A percentile compares a stretch with the other conserved stretches of the same genome.
These are phyloP conservation scores for Ormyrus rosae DNA, from an alignment of 2,888 invertebrate species.

Conservation along the genomic window DNA sequence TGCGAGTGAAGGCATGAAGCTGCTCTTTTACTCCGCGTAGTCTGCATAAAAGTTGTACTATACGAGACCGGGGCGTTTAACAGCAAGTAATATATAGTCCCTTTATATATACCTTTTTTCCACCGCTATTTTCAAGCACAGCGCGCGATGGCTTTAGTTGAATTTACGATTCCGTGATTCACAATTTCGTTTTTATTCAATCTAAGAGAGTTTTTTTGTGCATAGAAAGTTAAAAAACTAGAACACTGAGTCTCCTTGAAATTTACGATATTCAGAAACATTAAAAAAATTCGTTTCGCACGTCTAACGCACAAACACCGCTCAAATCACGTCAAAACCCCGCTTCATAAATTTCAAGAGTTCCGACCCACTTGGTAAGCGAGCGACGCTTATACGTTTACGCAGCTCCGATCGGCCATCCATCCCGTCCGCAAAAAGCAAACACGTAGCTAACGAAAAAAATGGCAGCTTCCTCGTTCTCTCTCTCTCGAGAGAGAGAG, in stretches of 20 bases:
- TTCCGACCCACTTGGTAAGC: constrained; percentile 19
- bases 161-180: constrained; percentile 3
- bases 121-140: no score
- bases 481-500: neutral
- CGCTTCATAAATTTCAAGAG: constrained; percentile 24
- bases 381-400: neutral
- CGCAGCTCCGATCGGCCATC: no score
- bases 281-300: neutral
- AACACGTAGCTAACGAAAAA: no score
- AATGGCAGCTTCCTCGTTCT: neutral
- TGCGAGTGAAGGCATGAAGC: neutral
- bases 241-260: neutral
- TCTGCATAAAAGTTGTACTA: neutral
- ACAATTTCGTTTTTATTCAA: neutral
- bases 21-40: constrained; percentile 14
- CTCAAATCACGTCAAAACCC: constrained; percentile 18
- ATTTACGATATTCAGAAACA: neutral
- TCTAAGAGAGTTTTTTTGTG: neutral
- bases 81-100: neutral
- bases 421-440: no score
- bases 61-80: no score
- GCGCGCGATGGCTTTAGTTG: constrained; percentile 1
- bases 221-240: neutral
- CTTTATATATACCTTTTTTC: no score
- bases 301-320: neutral